A percentile compares a stretch with the other conserved stretches of the same genome.
Evolutionary conservation across 1,140 invertebrate genomes (phyloP).

Genomic region (Papilio polytes): DNA sequence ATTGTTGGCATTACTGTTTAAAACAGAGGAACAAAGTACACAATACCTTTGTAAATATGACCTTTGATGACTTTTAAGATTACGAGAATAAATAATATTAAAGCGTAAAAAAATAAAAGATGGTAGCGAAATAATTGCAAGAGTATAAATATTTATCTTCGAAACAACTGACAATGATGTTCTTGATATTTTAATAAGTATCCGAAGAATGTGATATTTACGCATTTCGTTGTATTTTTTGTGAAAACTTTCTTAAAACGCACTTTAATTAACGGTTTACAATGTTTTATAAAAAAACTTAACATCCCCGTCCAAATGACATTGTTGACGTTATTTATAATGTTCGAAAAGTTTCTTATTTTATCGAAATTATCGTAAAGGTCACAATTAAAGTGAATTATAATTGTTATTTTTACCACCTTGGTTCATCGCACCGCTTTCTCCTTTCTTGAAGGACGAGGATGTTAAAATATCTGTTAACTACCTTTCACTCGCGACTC

Average conservation of each 20-base stretch:
- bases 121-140: conserved; percentile 13
- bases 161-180: not conserved
- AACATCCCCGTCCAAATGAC: not conserved
- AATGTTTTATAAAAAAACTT: not conserved
- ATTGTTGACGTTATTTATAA: not conserved
- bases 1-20: not conserved
- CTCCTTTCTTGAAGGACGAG: not conserved
- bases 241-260: not conserved
- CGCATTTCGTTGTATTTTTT: not conserved
- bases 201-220: not conserved
- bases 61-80: conserved; percentile 6
- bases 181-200: conserved; percentile 10
- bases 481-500: not conserved
- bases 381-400: not conserved
- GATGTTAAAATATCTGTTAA: not conserved
- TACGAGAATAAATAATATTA: not conserved
- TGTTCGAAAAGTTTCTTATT: conserved; percentile 8
- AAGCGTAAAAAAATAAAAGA: not conserved
- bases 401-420: conserved; percentile 2
- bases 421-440: not conserved
- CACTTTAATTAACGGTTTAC: conserved; percentile 3
- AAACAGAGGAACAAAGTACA: not conserved
- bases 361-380: conserved; percentile 14
- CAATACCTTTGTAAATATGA: not conserved
- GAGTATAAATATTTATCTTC: conserved; percentile 2